Percentiles rank a stretch among this genome's conserved stretches.
These are phyloP conservation scores for Drepana falcataria DNA, from an alignment of 2,888 invertebrate genomes.

Conservation along the genomic window DNA sequence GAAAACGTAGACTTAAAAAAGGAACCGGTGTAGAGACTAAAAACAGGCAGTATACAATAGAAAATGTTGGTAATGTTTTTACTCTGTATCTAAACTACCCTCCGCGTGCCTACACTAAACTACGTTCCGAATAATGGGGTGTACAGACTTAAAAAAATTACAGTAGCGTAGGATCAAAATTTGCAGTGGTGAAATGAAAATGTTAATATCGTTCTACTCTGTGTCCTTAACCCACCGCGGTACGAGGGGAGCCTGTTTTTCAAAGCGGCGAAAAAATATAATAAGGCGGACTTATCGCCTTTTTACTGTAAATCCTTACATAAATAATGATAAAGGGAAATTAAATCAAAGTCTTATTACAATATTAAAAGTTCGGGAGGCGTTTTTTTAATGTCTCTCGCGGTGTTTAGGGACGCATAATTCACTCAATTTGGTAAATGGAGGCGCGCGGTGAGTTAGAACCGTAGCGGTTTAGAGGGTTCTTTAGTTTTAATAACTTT, in stretches of 20 bases:
- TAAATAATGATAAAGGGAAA: constrained; percentile 79
- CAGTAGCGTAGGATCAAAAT: too few species aligned
- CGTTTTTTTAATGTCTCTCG: constrained; percentile 73
- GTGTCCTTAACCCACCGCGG: constrained; percentile 40
- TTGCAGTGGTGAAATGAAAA: neutral
- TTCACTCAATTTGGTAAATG: constrained; percentile 77
- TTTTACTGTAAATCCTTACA: constrained; percentile 65
- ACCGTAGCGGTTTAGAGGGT: constrained; percentile 46
- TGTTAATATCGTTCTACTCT: constrained; percentile 20
- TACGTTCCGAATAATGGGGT: too few species aligned
- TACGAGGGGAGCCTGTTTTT: constrained; percentile 41
- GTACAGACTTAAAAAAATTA: too few species aligned
- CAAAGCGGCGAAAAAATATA: constrained; percentile 46
- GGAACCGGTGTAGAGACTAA: neutral
- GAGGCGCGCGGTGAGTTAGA: constrained; percentile 46
- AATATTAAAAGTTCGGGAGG: constrained; percentile 75
- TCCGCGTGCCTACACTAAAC: too few species aligned
- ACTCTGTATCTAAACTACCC: too few species aligned
- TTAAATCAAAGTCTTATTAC: constrained; percentile 78
- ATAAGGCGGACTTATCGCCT: constrained; percentile 70
- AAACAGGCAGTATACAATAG: too few species aligned
- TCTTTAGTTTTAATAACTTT: constrained; percentile 42
- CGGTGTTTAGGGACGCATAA: constrained; percentile 69
- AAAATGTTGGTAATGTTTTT: too few species aligned
- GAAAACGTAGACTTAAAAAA: constrained; percentile 5